Conservation (phyloP, 1,140 invertebrate species). For the Oryctes rhinoceros region DNA sequence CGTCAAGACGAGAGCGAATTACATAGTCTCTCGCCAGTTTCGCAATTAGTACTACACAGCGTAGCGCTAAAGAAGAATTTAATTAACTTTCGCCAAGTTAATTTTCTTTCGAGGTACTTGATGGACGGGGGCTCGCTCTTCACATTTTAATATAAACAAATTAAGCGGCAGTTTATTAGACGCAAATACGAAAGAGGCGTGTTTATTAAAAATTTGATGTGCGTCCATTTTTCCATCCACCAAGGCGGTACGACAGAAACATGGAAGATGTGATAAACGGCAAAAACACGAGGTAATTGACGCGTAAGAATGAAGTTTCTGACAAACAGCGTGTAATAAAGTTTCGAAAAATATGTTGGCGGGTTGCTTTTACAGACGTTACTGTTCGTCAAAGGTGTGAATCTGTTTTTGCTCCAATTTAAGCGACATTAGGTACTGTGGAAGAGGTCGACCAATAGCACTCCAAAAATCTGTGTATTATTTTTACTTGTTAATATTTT, state of each 20-base stretch:
- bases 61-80: constrained; percentile 29
- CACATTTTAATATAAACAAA: constrained; percentile 32
- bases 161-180: constrained; percentile 30
- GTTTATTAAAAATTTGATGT: constrained; percentile 19
- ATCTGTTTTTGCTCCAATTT: too few relatives aligned
- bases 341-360: too few relatives aligned
- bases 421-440: too few relatives aligned
- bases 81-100: constrained; percentile 21
- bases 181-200: background rate
- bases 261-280: background rate
- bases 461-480: too few relatives aligned
- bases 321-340: too few relatives aligned
- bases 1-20: background rate
- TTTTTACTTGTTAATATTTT: too few relatives aligned
- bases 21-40: background rate
- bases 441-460: too few relatives aligned
- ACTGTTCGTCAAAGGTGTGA: too few relatives aligned
- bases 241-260: background rate
- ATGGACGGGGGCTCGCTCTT: background rate
- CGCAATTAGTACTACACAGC: constrained; percentile 11
- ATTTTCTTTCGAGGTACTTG: constrained; percentile 22
- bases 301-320: background rate
- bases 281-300: background rate
- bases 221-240: background rate
- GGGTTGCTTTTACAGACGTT: too few relatives aligned